Conservation (phyloP, 64 coral and sea anemone genomes). For the Stylophora pistillata region DNA sequence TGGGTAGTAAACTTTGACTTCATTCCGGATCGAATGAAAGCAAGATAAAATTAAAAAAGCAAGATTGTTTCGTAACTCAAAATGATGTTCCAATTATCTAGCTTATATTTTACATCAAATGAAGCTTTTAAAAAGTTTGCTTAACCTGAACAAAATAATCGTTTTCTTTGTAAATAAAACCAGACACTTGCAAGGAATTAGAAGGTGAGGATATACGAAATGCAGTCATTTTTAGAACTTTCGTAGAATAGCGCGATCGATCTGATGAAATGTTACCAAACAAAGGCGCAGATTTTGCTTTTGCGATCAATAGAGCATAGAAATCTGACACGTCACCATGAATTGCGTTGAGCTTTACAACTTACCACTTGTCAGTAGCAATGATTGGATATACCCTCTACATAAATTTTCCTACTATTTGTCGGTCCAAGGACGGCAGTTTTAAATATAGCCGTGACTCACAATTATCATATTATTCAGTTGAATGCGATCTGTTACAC, state of each 20-base stretch:
- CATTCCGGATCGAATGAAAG: background rate
- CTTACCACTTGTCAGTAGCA: background rate
- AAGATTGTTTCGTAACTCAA: background rate
- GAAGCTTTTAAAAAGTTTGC: no score
- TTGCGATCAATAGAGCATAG: conserved; percentile 16
- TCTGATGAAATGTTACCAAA: background rate
- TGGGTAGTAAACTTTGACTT: background rate
- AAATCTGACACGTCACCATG: conserved; percentile 42
- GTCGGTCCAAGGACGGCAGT: background rate
- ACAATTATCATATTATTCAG: background rate
- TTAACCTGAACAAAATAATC: no score
- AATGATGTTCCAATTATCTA: no score
- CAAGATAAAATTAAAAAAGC: no score
- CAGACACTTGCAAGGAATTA: background rate
- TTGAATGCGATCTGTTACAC: background rate
- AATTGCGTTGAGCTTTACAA: conserved; percentile 23
- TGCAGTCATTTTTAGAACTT: background rate
- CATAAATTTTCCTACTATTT: background rate
- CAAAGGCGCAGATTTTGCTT: background rate
- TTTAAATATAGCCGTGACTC: conserved; percentile 35
- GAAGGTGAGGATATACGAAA: background rate
- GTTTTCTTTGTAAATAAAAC: background rate
- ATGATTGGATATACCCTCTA: conserved; percentile 38
- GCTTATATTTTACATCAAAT: background rate
- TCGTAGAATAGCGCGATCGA: background rate